phyloP scores from a whole-genome alignment of 2,797 vertebrate genomes.

The Parauchenoglanis punctatus region DNA sequence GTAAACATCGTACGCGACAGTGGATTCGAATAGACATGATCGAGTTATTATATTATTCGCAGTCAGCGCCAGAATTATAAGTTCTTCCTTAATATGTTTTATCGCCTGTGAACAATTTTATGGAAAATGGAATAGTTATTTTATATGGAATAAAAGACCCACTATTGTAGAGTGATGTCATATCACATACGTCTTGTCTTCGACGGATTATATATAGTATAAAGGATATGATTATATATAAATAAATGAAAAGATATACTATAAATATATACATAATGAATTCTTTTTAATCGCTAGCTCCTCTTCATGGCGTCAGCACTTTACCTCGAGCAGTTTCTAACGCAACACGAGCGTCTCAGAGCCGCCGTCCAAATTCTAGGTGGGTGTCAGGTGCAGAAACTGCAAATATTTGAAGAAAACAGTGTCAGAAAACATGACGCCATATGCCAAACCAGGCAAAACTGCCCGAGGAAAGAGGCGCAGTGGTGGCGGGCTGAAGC shows the following conservation, averaged over 20 bases:
- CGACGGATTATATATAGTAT: background rate
- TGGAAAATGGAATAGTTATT: no score
- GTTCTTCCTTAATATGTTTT: background rate
- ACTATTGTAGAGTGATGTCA: background rate
- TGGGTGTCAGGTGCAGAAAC: slow-evolving; percentile 43
- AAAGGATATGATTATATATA: background rate
- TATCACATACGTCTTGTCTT: background rate
- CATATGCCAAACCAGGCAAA: slow-evolving; percentile 32
- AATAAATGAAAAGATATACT: background rate
- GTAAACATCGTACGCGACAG: no score
- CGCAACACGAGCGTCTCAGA: slow-evolving; percentile 4
- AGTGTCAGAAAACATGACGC: slow-evolving; percentile 38
- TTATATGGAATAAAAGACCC: background rate
- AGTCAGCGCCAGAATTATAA: background rate
- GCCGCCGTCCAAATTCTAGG: slow-evolving; percentile 19
- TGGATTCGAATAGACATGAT: background rate
- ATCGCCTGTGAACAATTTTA: background rate
- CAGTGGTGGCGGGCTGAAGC: slow-evolving; percentile 2
- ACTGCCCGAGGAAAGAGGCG: slow-evolving; percentile 30
- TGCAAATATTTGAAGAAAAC: slow-evolving; percentile 36
- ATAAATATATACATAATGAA: background rate
- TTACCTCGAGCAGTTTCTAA: background rate
- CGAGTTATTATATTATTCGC: background rate
- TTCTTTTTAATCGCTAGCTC: background rate
- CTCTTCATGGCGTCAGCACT: background rate